Base-by-base conservation (phyloP, 2,797 vertebrate species). In the Cyprinella venusta region DNA sequence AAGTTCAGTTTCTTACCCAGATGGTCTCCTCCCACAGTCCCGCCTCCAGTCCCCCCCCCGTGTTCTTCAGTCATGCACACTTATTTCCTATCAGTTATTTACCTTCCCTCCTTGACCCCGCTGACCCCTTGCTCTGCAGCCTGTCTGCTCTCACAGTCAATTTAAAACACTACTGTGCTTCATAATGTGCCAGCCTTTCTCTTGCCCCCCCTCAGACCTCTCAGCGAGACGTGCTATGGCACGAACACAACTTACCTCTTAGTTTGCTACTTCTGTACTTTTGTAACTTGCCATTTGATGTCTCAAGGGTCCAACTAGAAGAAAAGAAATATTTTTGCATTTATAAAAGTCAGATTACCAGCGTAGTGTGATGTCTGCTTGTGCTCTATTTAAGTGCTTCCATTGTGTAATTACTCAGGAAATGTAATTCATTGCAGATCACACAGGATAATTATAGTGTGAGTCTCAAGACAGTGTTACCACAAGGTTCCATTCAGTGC, bases 161-260 rank as follows among this genome's bases (percentile, higher is more conserved):
- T 79, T 83, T 85, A 88, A 87, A 84, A 82, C 79, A 91, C 89
- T 54, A 50, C 42, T n/a, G n/a, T 10, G 88, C 90, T 85, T 86
- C 88, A 90, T 86, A 91, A 78, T 89, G 87, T 65, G 63, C 75
- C 71, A 48, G n/a, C 54, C 67, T 68, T 68, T 70, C 69, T 48
- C 56, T 52, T 45, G n/a, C 65, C 30, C 52, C 64, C 36, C n/a
- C 40, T 61, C 45, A 38, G 45, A 50, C 52, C 59, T 61, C 71
- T 8, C 65, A 71, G 42, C 1, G 10, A 30, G 38, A 19, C 16
- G 18, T 59, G 83, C 45, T 56, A 50, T 15, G 13, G 33, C 68
- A 80, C 19, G 6, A 38, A 61, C 67, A 81, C 24, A 2, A 36
- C 42, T 74, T 74, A 8, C 8, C 15, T 64, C 15, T 74, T 50